Evolutionary conservation across 1,140 invertebrate species (phyloP), one percentile per base, ranked within the genome.

Genomic region (Diploscapter pachys): DNA sequence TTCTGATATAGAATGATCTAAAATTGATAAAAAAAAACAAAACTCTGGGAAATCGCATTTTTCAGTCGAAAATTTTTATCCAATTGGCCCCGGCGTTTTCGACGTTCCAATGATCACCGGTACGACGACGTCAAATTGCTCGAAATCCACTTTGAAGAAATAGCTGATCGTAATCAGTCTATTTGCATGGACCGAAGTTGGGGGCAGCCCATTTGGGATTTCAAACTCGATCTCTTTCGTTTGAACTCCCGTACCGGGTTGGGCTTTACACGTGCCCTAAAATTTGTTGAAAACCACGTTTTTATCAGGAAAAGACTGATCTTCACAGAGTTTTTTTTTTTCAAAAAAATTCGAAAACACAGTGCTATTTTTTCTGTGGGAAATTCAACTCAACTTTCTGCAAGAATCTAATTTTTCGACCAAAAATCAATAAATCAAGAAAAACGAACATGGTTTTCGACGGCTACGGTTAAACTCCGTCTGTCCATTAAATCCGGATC

Each of bases 131-230:
- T 79, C 78, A 50, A 79, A 79, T 52, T 79, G 76, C 8, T 79
- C 78, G 11, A 79, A 65, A 50, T 79, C 78, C 48, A 79, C 49
- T 75, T 79, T 79, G 72, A 79, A 79, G 72, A 79, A 79, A 50
- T 79, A 79, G 57, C 69, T 73, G 6, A 72, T 63, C n/a, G 78
- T 79, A n/a, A 79, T 70, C 3, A 79, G 76, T n/a, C 78, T 64
- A 67, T 79, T 78, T 31, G 78, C 77, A 31, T 79, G 73, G 51
- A 79, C 71, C 2, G 78, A 79, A 48, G 78, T 79, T 3, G 78
- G 78, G 6, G 78, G 77, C 2, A 79, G 72, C 51, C 62, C 63
- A 1, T 63, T 50, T 5, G 78, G 78, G 6, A 79, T 65, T 50
- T 51, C 71, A 72, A 79, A 79, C 11, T 79, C 72, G 64, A 79